Evolutionary conservation across 2,888 invertebrate genomes (phyloP), one percentile per base, ranked within the genome.

Genomic region (Lissocephala sabroskyi): DNA sequence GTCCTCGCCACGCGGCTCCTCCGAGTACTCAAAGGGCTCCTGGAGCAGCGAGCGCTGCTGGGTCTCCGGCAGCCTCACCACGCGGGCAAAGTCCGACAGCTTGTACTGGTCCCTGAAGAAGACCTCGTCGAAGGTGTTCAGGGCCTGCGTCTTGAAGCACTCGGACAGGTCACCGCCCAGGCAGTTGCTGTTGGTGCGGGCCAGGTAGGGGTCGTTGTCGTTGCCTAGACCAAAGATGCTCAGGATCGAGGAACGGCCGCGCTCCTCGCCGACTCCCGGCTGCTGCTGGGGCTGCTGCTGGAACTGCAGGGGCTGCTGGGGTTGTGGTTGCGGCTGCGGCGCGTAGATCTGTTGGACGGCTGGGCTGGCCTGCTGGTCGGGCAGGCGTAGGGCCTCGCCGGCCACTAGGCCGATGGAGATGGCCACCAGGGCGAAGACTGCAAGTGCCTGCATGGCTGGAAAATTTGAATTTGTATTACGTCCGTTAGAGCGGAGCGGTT

Each of bases 201-300:
- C 89, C 64, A 93, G 85, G 83, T 92, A 94, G 1, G 93, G 93
- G 84, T 94, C 93, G 41, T 90, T 89, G 68, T 93, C 89, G 3
- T 91, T 91, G 9, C 93, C 93, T 33, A 94, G 85, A 7, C 93
- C 93, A 16, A 94, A 88, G 88, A 92, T 91, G 81, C 93, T 92
- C n/a, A 94, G 85, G 2, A 94, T 85, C 57, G 92, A 89, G 2
- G 92, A 89, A 1, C 90, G 87, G 2, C 81, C 79, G 45, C 88
- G 87, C 14, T 83, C 83, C 45, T 83, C 80, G 6, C 79, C 81
- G 29, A 59, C 67, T 23, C 59, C 56, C 2, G 56, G 51, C 18
- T 56, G 65, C 7, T 59, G 62, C 1, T 37, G 56, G 23, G 62
- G 75, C 23, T 65, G 75, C 0, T 58, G 64, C 37, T 63, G 70